Base-by-base conservation (phyloP, 2,797 vertebrate genomes). In the Acrossocheilus fasciatus region DNA sequence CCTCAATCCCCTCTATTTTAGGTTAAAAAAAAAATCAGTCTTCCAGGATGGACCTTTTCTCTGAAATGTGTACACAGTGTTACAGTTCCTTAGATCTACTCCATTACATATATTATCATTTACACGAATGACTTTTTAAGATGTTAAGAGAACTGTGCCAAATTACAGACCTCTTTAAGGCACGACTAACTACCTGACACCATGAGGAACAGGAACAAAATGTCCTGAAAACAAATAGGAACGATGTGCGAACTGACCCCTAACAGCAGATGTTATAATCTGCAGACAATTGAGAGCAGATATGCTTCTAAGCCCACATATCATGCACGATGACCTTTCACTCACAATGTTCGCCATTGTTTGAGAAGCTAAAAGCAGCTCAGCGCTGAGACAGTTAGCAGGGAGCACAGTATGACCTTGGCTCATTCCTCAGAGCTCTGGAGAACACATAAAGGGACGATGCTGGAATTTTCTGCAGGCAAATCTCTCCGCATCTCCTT, bases 311-410 rank as follows among this genome's bases (percentile, higher is more conserved):
- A 93, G 91, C 92, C 92, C 79, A 90, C 90, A 91, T 91, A 92
- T 91, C 87, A 92, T 79, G 83, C 86, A 70, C 86, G 73, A 90
- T 81, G 90, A 93, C 77, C 91, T 92, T 90, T 88, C 41, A 50
- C 81, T 89, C 79, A 95, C 93, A 95, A 93, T 89, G 91, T 88
- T 73, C 84, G 75, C 62, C 92, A 91, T 91, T 95, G 94, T 94
- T 93, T 54, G 54, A 83, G 59, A 82, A 76, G 81, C 88, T 91
- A 87, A 77, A 88, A 75, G 23, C 69, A 26, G 39, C 64, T 81
- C 39, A 11, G 54, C 4, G 43, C 43, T 83, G 59, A 84, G 74
- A 68, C 69, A 52, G 69, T 73, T 52, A 86, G 30, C 43, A 52
- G 20, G 59, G 64, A 11, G 45, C 62, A 50, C 68, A 81, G 69